These are phyloP conservation scores for Hestina assimilis DNA, from an alignment of 1,140 invertebrate genomes.

Conservation along the genomic window DNA sequence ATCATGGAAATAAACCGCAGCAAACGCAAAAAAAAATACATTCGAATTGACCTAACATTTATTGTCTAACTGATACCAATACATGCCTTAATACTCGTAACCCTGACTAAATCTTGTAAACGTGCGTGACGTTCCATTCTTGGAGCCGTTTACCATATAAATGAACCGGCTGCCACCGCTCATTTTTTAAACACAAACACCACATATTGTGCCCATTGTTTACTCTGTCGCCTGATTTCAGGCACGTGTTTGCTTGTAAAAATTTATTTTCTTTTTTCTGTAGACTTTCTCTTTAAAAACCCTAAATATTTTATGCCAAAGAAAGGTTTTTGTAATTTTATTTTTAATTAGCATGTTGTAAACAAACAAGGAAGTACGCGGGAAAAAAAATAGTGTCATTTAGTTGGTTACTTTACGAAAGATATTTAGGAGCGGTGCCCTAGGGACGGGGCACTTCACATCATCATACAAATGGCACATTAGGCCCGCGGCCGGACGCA, in stretches of 20 bases:
- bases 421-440: conserved; percentile 40
- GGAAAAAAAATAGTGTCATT: too few species aligned
- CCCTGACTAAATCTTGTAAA: conserved; percentile 39
- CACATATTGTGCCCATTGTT: conserved; percentile 56
- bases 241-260: conserved; percentile 25
- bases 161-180: conserved; percentile 48
- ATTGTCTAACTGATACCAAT: too few species aligned
- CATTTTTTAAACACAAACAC: conserved; percentile 63
- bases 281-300: neutral
- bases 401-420: conserved; percentile 34
- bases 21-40: too few species aligned
- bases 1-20: too few species aligned
- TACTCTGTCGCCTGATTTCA: conserved; percentile 38
- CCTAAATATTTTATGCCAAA: too few species aligned
- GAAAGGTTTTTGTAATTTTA: too few species aligned
- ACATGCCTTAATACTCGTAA: too few species aligned
- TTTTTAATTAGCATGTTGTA: too few species aligned
- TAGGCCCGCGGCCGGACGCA: conserved; percentile 63
- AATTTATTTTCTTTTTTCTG: conserved; percentile 21
- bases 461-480: conserved; percentile 77
- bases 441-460: conserved; percentile 42
- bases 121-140: conserved; percentile 70
- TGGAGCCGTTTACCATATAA: conserved; percentile 71
- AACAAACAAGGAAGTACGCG: too few species aligned
- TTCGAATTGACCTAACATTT: too few species aligned